A percentile compares a stretch with the other conserved stretches of the same genome.
Conservation (phyloP, 2,113 vertebrate genomes). For the Amphiprion ocellaris region DNA sequence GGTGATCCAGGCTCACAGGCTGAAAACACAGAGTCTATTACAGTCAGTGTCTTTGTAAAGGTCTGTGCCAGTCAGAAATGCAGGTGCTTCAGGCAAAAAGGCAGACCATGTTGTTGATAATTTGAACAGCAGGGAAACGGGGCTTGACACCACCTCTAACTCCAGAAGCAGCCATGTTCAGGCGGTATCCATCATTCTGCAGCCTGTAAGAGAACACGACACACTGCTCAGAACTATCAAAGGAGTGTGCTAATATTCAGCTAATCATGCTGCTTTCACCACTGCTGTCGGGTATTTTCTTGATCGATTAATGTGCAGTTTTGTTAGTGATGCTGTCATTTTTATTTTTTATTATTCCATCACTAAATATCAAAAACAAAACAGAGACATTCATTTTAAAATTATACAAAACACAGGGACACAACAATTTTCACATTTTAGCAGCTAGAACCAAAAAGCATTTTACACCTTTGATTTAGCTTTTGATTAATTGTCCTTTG, state of each 20-base stretch:
- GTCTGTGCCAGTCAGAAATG: neutral
- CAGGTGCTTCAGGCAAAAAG: neutral
- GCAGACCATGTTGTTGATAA: slow-evolving; percentile 1
- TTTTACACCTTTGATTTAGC: neutral
- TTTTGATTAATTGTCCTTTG: neutral
- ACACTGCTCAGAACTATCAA: neutral
- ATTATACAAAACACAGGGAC: too few species aligned
- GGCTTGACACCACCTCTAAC: neutral
- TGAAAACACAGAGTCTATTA: too few species aligned
- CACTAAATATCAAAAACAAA: too few species aligned
- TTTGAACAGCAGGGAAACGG: slow-evolving; percentile 7
- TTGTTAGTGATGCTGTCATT: too few species aligned
- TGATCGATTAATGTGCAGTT: too few species aligned
- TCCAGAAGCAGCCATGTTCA: too few species aligned
- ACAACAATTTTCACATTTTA: too few species aligned
- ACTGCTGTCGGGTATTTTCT: too few species aligned
- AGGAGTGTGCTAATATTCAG: neutral
- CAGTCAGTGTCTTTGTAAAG: slow-evolving; percentile 13
- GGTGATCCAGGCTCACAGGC: too few species aligned
- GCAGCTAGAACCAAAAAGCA: too few species aligned
- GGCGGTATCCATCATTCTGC: neutral
- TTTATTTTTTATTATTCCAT: too few species aligned
- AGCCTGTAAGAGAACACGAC: neutral
- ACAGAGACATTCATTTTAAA: too few species aligned
- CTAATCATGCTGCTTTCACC: neutral